Evolutionary conservation across 2,797 vertebrate genomes (phyloP).

Genomic region (Sternarchorhynchus goeldii): DNA sequence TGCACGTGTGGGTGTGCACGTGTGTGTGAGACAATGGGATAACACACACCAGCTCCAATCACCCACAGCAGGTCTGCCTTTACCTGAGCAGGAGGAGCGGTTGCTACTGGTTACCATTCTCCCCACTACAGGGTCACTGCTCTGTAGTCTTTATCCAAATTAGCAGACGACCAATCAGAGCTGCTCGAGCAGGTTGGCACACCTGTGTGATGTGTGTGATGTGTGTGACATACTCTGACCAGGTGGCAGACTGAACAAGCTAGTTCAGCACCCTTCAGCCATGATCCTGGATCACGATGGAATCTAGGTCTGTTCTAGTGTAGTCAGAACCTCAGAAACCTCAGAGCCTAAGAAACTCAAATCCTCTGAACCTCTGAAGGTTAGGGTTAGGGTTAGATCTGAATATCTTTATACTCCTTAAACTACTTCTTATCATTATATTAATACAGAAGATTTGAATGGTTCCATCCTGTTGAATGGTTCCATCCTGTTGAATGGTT

Average conservation of each 20-base stretch:
- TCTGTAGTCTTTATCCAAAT: neutral
- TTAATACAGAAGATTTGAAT: neutral
- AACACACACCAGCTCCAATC: conserved; percentile 4
- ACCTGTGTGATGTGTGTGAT: neutral
- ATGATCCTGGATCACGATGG: too few species aligned
- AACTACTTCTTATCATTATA: neutral
- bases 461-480: neutral
- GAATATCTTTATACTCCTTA: neutral
- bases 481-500: conserved; percentile 6
- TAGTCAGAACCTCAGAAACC: too few species aligned
- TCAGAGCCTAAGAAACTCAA: too few species aligned
- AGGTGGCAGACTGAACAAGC: neutral
- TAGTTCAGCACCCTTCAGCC: too few species aligned
- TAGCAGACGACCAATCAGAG: neutral
- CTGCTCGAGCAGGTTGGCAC: neutral
- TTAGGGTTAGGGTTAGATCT: neutral
- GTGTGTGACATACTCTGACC: neutral
- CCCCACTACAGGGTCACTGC: neutral
- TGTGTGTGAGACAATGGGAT: neutral
- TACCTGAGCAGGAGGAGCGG: conserved; percentile 59
- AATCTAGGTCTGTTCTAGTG: too few species aligned
- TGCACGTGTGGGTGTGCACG: too few species aligned
- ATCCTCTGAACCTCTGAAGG: too few species aligned
- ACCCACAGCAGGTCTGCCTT: conserved; percentile 70
- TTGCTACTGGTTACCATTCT: neutral